phyloP scores from a whole-genome alignment of 2,113 vertebrate species.

The Tyrannus savana region DNA sequence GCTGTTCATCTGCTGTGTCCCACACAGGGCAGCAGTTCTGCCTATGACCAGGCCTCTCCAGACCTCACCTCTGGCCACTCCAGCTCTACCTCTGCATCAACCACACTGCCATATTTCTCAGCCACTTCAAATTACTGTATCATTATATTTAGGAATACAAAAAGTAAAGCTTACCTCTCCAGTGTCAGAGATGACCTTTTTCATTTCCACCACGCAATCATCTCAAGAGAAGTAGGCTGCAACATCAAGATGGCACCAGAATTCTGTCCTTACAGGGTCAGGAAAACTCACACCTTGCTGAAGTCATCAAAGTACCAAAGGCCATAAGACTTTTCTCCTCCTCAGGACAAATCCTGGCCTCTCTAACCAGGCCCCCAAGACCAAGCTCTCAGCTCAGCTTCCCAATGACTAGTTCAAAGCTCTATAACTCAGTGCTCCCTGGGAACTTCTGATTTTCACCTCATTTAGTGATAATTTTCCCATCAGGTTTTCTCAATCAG shows the following conservation, averaged over 20 bases:
- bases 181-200: not conserved
- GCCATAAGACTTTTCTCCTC: not conserved
- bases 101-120: not conserved
- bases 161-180: not conserved
- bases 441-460: not conserved
- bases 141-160: not conserved
- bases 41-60: not conserved
- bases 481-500: not conserved
- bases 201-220: rapidly evolving
- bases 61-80: not conserved
- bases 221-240: not conserved
- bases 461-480: not conserved
- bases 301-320: not conserved
- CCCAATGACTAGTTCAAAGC: not conserved
- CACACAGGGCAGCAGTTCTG: not conserved
- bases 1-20: not conserved
- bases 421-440: not conserved
- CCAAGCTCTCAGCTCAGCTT: rapidly evolving
- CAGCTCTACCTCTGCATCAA: not conserved
- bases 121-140: not conserved
- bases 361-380: not conserved
- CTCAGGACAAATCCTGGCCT: not conserved
- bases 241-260: not conserved
- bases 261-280: not conserved
- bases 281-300: not conserved